Evolutionary conservation across 2,113 vertebrate genomes (phyloP).

Genomic region (Malurus alboscapulatus): DNA sequence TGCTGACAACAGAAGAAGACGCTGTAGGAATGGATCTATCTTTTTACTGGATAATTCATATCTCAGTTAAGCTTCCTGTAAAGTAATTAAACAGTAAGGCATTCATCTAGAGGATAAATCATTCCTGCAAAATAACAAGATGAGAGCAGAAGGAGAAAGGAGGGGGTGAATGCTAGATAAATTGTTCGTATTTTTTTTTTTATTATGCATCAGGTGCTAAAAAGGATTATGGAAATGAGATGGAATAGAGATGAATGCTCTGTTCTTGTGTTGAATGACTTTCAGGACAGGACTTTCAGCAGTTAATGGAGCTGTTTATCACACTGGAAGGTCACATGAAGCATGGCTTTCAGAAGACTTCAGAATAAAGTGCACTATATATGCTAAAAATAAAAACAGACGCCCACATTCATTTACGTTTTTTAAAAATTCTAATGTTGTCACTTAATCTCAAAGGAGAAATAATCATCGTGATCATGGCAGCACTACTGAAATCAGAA

Average conservation of each 20-base stretch:
- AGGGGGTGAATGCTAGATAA: not conserved
- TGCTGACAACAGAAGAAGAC: not conserved
- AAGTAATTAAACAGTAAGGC: constrained; percentile 39
- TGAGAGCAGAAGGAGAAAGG: not conserved
- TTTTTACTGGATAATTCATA: constrained; percentile 30
- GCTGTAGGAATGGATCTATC: not conserved
- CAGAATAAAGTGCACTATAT: not conserved
- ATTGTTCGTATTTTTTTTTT: not conserved
- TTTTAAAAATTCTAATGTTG: not conserved
- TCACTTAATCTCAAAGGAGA: not conserved
- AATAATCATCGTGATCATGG: not conserved
- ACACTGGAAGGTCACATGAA: not conserved
- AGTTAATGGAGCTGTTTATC: constrained; percentile 51
- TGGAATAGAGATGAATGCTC: not conserved
- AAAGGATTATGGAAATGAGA: constrained; percentile 52
- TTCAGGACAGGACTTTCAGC: not conserved
- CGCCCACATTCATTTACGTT: not conserved
- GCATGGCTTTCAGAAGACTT: not conserved
- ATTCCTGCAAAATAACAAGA: not conserved
- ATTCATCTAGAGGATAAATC: constrained; percentile 14
- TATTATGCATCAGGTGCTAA: not conserved
- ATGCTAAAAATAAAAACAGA: not conserved
- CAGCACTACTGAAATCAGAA: not conserved
- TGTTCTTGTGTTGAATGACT: not conserved
- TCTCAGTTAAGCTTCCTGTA: not conserved